phyloP scores from a whole-genome alignment of 2,888 invertebrate species.

The Nymphalis urticae region DNA sequence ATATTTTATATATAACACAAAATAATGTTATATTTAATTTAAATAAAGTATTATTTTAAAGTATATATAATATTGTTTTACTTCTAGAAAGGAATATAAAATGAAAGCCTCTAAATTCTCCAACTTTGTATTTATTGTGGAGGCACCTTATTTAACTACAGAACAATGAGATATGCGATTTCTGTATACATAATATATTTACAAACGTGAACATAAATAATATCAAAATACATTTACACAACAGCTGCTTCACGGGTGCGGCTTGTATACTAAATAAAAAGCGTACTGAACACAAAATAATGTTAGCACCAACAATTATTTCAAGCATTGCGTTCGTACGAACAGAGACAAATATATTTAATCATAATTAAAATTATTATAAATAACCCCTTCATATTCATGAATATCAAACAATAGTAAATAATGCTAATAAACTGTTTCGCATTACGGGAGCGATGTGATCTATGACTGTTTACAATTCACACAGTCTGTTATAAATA shows the following conservation, averaged over 20 bases:
- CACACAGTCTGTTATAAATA: neutral
- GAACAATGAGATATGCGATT: constrained; percentile 79
- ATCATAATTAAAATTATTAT: constrained; percentile 11
- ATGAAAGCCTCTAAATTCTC: constrained; percentile 50
- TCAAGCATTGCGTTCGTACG: constrained; percentile 18
- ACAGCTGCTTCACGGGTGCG: constrained; percentile 40
- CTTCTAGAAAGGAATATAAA: constrained; percentile 50
- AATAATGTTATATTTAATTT: neutral
- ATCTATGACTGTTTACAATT: neutral
- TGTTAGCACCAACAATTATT: constrained; percentile 56
- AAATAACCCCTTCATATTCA: constrained; percentile 4
- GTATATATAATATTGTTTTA: neutral
- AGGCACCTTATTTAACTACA: constrained; percentile 66
- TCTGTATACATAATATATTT: constrained; percentile 69
- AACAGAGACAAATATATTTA: constrained; percentile 9
- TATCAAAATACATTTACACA: constrained; percentile 75
- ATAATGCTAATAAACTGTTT: constrained; percentile 1
- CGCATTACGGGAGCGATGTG: neutral
- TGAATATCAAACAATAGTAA: constrained; percentile 1
- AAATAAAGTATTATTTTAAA: constrained; percentile 1
- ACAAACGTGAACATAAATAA: constrained; percentile 79
- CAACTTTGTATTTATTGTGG: constrained; percentile 72
- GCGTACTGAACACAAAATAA: constrained; percentile 59
- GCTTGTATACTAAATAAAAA: constrained; percentile 41
- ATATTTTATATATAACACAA: no score